Base-by-base conservation (phyloP, 2,888 invertebrate genomes). In the Hydraecia micacea region DNA sequence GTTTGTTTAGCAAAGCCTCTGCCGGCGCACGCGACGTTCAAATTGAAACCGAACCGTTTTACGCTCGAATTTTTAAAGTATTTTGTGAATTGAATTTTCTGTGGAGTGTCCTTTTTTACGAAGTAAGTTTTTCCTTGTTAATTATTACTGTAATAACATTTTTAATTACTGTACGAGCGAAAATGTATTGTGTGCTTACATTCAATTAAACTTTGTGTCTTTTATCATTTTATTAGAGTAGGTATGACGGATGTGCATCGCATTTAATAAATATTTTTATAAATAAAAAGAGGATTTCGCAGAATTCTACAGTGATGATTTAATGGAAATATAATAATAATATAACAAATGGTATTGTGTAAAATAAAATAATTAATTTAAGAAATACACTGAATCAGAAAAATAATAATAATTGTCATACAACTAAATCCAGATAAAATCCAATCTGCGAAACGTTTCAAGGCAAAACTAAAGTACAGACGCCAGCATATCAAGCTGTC, bases 1-100 rank as follows among this genome's bases (percentile, higher is more conserved):
- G 93, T 93, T 91, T 90, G 90, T 89, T 87, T 86, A 87, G 84
- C 84, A 90, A 89, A 92, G 92, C 91, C 91, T 90, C 82, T 83
- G 83, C 36, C 83, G 85, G 88, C 90, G 92, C 93, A 93, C 93
- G 93, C 93, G 90, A 90, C 89, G 80, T 63, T 75, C 39, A 60
- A 13, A 58, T 36, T 67, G 62, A 78, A 70, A 65, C 46, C 70
- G 13, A 75, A 60, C 36, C 58, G 72, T 80, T 70, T 28, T 60
- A 68, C 71, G 63, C 55, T 74, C 67, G 62, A 81, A 78, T 80
- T 82, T 55, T 15, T 46, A 66, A 81, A 80, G 63, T 75, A 74
- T 67, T 63, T 79, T 65, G 82, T 84, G 87, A 67, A 73, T 69
- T 52, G 11, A 36, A 76, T 62, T 77, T 75, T 68, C 60, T 79